Conservation (phyloP, 2,113 vertebrate genomes). For the Asarcornis scutulata region DNA sequence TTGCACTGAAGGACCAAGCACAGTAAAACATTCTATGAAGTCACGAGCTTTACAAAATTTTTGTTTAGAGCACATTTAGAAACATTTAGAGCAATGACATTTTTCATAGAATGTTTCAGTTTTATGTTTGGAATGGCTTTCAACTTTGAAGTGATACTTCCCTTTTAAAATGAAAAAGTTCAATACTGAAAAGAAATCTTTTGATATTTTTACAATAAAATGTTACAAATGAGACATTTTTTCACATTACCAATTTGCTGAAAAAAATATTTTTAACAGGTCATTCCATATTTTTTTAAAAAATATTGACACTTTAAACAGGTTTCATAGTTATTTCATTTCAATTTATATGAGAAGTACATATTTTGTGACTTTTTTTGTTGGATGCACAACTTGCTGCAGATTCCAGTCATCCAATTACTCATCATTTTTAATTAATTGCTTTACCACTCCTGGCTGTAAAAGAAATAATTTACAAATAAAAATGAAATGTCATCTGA, state of each 20-base stretch:
- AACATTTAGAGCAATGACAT: background rate
- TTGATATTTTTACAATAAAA: conserved; percentile 6
- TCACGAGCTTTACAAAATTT: background rate
- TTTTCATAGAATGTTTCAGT: conserved; percentile 9
- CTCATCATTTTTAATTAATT: conserved; percentile 37
- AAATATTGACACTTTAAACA: background rate
- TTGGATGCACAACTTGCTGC: background rate
- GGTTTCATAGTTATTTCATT: background rate
- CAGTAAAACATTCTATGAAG: background rate
- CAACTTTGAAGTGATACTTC: conserved; percentile 20
- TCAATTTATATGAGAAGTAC: background rate
- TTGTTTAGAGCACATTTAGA: background rate
- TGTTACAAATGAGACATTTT: conserved; percentile 28
- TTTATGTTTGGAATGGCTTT: background rate
- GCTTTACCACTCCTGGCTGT: background rate
- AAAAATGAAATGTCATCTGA: conserved; percentile 2
- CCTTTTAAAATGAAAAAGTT: background rate
- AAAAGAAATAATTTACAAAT: conserved; percentile 21
- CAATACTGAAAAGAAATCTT: background rate
- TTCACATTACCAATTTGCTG: background rate
- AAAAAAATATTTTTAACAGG: conserved; percentile 17
- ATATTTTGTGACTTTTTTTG: background rate
- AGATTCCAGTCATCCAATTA: background rate
- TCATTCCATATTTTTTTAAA: background rate
- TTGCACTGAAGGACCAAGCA: background rate